Base-by-base conservation (phyloP, 2,113 vertebrate species). In the Anser cygnoides region DNA sequence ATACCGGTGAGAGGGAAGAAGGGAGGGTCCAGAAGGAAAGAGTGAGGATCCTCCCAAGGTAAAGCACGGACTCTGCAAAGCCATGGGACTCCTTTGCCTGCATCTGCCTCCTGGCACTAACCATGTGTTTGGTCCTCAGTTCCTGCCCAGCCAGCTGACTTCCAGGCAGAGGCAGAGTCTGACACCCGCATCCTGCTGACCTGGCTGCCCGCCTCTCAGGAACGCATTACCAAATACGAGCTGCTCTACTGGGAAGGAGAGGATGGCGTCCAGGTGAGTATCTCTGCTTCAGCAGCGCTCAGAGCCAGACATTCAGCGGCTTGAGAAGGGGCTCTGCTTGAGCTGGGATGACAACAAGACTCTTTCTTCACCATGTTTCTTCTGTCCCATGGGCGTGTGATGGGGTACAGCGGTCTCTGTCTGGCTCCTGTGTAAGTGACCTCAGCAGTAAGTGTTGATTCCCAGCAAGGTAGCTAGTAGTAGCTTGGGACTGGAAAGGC, bases 131-230 rank as follows among this genome's bases (percentile, higher is more conserved):
- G 87, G n/a, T 96, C 62, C 63, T 35, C 93, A 99, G 99, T 99
- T 95, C 99, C 99, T 4, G 98, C 98, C 62, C 99, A 99, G 97
- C 99, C 99, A 1, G 98, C 98, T 8, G 98, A 98, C 74, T 99
- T 99, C 73, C 99, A 99, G 92, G 99, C 99, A 1, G 99, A 99
- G 95, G 99, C 98, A 0, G 99, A 99, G 94, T 98, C 99, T 3
- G 99, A 99, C 93, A 99, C 99, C 9, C 98, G 98, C 67, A 98
- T 99, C 95, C 98, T 99, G 97, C 95, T 99, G 74, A 98, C 98
- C 0, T 99, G 99, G 99, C 98, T 98, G 76, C 99, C 99, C 10
- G 99, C 99, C 7, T 98, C 98, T 18, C 98, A 99, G 96, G 99
- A 99, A 10, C 98, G 98, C 58, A 98, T 99, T 59, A 92, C 97